Evolutionary conservation across 2,113 vertebrate genomes (phyloP).

Genomic region (Epinephelus cyanopodus): DNA sequence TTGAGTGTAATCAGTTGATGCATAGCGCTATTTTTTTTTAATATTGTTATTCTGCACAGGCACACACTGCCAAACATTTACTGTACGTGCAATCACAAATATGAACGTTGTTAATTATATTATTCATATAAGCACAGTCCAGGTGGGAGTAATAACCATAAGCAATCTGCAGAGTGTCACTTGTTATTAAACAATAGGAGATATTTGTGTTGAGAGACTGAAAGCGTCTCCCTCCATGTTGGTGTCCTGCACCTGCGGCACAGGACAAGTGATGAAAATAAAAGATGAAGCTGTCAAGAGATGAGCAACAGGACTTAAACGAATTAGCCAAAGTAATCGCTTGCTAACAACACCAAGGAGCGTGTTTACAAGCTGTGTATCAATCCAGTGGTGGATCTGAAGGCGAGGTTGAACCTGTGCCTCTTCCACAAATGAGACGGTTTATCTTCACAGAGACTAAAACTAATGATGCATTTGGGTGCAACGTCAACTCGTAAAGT

Average conservation of each 20-base stretch:
- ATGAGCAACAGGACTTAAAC: slow-evolving; percentile 59
- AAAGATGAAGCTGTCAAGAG: slow-evolving; percentile 76
- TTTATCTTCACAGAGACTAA: slow-evolving; percentile 34
- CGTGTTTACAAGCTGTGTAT: slow-evolving; percentile 36
- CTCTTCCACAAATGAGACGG: slow-evolving; percentile 27
- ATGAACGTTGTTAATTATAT: slow-evolving; percentile 26
- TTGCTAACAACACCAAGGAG: slow-evolving; percentile 50
- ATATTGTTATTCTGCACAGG: slow-evolving; percentile 61
- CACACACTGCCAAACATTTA: slow-evolving; percentile 41
- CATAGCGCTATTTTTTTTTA: slow-evolving; percentile 23
- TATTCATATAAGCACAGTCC: slow-evolving; percentile 30
- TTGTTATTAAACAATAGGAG: slow-evolving; percentile 44
- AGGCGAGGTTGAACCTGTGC: neutral
- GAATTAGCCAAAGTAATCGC: slow-evolving; percentile 74
- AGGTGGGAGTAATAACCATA: slow-evolving; percentile 57
- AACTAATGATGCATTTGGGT: slow-evolving; percentile 37
- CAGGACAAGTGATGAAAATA: slow-evolving; percentile 65
- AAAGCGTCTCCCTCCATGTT: slow-evolving; percentile 25
- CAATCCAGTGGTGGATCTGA: slow-evolving; percentile 5
- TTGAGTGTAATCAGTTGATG: slow-evolving; percentile 67
- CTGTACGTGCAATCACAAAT: slow-evolving; percentile 47
- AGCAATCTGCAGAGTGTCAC: slow-evolving; percentile 55
- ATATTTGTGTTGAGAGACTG: slow-evolving; percentile 41
- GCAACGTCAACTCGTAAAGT: slow-evolving; percentile 25
- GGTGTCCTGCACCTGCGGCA: slow-evolving; percentile 60